These are phyloP conservation scores for Pseudanteris insignis DNA, from an alignment of 2,888 invertebrate species.

Conservation along the genomic window DNA sequence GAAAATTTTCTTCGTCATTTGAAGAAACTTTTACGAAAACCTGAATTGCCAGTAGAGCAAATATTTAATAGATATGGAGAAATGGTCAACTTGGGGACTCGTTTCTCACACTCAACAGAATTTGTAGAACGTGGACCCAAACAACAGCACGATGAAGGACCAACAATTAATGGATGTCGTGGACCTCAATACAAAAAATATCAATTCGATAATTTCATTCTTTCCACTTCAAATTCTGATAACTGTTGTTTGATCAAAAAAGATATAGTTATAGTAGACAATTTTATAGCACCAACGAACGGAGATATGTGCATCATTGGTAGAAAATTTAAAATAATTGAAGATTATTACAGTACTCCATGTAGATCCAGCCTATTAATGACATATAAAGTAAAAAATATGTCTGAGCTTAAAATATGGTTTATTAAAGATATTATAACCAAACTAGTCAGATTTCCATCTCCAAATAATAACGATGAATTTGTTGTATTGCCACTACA, in stretches of 20 bases:
- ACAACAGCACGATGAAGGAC: background rate
- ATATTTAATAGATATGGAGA: conserved; percentile 1
- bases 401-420: background rate
- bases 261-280: background rate
- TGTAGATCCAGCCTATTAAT: background rate
- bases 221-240: background rate
- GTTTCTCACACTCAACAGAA: background rate
- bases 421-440: background rate
- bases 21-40: conserved; percentile 5
- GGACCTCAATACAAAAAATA: conserved; percentile 1
- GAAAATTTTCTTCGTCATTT: conserved; percentile 11
- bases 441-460: conserved; percentile 6
- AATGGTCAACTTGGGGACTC: background rate
- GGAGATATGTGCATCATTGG: background rate
- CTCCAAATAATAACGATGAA: background rate
- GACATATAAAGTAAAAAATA: background rate
- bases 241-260: conserved; percentile 3
- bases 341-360: background rate
- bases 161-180: background rate
- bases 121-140: background rate
- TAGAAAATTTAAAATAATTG: background rate
- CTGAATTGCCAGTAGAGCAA: conserved; percentile 5
- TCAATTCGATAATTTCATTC: conserved; percentile 1
- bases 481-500: conserved; percentile 5
- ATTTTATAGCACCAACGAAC: background rate